Base-by-base conservation (phyloP, 2,888 invertebrate species). In the Yponomeuta cagnagella region DNA sequence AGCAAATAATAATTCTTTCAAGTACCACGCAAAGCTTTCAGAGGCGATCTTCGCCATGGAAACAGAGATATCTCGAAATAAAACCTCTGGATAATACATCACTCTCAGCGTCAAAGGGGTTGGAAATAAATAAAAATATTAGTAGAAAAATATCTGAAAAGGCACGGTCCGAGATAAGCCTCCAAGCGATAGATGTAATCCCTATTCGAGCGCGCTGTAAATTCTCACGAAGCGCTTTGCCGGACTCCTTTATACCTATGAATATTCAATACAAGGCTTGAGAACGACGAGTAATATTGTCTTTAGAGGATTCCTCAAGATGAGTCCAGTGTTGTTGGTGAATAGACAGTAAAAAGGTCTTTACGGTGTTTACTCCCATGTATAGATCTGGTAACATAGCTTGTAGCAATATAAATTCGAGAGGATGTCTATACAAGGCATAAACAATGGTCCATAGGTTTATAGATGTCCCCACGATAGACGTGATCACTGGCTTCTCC, bases 61-160 rank as follows among this genome's bases (percentile, higher is more conserved):
- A 78, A 77, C 75, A 73, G 72, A 85, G 85, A 89, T 91, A 68
- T 67, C 48, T 31, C 65, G 33, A 33, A 65, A 65, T n/a, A 63
- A 31, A 65, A 10, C 64, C 33, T 6, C 33, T 65, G 10, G 65
- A 65, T 65, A 65, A 65, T 65, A 43, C 8, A 65, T 65, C 64
- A 64, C 31, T 64, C 31, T 30, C 65, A 65, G 58, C 65, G 37
- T 66, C 70, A 70, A 72, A 72, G 68, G 67, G 67, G 66, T 31
- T 31, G 48, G 69, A 48, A 58, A 78, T 81, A 79, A 81, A 83
- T 88, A 90, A 88, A 88, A 89, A 90, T 90, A 89, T 31, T 10
- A 68, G 52, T 86, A 86, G 83, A 88, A 90, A 90, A 89, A 86
- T 89, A 84, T 86, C 86, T 82, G 80, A 88, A 85, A 83, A 79